These are phyloP conservation scores for Odontophorus gujanensis DNA, from an alignment of 2,113 vertebrate genomes.

Conservation along the genomic window DNA sequence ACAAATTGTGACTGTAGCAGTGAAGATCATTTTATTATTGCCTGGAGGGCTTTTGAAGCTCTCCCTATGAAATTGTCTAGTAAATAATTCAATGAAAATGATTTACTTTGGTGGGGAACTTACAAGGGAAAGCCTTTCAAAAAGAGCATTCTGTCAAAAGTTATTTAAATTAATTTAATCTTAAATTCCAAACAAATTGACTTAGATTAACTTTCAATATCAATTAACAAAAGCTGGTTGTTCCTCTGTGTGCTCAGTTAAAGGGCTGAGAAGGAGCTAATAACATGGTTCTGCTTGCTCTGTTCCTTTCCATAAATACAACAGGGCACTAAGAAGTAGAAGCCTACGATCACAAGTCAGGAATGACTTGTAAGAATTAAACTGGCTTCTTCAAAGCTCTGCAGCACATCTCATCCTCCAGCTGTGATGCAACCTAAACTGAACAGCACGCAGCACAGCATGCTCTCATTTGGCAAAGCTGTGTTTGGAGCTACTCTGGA, in stretches of 20 bases:
- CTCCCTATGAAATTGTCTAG: conserved; percentile 73
- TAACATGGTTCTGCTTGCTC: neutral
- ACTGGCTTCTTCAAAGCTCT: neutral
- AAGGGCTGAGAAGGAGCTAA: neutral
- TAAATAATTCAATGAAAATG: conserved; percentile 77
- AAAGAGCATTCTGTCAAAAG: conserved; percentile 56
- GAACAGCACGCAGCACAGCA: neutral
- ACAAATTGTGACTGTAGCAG: conserved; percentile 75
- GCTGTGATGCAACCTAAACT: neutral
- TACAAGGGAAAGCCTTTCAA: conserved; percentile 45
- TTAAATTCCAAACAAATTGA: conserved; percentile 65
- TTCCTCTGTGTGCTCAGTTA: neutral
- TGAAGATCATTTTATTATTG: conserved; percentile 75
- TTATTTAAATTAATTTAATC: conserved; percentile 67
- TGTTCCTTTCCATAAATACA: neutral
- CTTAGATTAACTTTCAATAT: conserved; percentile 60
- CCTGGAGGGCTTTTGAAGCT: conserved; percentile 74
- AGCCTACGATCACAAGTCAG: neutral
- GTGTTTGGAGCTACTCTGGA: neutral
- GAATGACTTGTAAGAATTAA: conserved; percentile 2
- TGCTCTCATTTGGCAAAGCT: neutral
- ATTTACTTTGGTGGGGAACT: conserved; percentile 67
- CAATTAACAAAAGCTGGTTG: conserved; percentile 56
- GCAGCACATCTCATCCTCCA: neutral
- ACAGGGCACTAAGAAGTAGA: neutral